Percentiles rank a stretch among this genome's conserved stretches.
Evolutionary conservation across 2,797 vertebrate genomes (phyloP).

Genomic region (Cryptoprocta ferox): DNA sequence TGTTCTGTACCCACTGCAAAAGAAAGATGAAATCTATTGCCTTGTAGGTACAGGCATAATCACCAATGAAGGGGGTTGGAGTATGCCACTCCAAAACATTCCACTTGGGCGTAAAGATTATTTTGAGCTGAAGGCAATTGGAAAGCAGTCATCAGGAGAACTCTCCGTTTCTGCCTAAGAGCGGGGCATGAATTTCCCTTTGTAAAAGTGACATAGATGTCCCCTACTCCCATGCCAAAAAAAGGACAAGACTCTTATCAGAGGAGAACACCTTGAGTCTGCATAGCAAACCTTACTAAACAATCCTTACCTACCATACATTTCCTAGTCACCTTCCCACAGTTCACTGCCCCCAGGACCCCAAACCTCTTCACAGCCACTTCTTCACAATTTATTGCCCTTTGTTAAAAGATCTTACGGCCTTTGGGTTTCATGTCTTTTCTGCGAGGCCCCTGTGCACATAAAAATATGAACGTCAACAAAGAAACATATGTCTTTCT

Average conservation of each 20-base stretch:
- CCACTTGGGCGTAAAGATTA: neutral
- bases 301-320: neutral
- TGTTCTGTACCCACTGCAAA: neutral
- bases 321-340: neutral
- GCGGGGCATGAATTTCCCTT: neutral
- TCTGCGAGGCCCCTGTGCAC: neutral
- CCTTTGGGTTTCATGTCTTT: neutral
- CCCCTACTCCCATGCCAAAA: neutral
- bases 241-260: neutral
- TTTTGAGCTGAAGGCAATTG: neutral
- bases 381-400: conserved; percentile 6
- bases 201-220: neutral
- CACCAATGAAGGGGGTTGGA: neutral
- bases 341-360: neutral
- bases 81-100: neutral
- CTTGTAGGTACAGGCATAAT: neutral
- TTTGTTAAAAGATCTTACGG: neutral
- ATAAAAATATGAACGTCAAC: neutral
- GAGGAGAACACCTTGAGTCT: conserved; percentile 13
- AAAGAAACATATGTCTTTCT: neutral
- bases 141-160: neutral
- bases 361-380: neutral
- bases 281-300: neutral
- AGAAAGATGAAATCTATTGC: conserved; percentile 26
- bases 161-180: neutral